A percentile compares a stretch with the other conserved stretches of the same genome.
Conservation (phyloP, 2,113 vertebrate species). For the Rhynchopsitta pachyrhyncha region DNA sequence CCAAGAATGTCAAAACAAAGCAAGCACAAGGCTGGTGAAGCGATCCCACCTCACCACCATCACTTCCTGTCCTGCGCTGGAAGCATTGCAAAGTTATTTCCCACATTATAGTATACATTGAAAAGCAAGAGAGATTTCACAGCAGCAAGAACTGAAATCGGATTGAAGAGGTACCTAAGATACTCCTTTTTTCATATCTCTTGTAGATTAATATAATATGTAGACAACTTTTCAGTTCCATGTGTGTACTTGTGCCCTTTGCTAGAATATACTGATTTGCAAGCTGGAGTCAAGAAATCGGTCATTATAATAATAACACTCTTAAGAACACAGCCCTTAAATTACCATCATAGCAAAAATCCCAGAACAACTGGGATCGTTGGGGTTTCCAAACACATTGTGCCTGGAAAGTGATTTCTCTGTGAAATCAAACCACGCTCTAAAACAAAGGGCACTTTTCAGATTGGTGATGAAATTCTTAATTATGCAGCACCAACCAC, state of each 20-base stretch:
- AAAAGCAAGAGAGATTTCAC: not conserved
- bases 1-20: not conserved
- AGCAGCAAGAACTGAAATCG: not conserved
- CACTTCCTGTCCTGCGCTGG: not conserved
- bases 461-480: slow-evolving; percentile 41
- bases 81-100: not conserved
- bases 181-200: not conserved
- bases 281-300: not conserved
- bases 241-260: not conserved
- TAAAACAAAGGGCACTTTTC: not conserved
- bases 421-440: not conserved
- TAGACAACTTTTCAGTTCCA: not conserved
- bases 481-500: slow-evolving; percentile 26
- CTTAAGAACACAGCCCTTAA: not conserved
- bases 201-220: not conserved
- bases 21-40: not conserved
- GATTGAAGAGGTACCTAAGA: not conserved
- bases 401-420: not conserved
- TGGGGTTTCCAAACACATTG: not conserved
- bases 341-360: not conserved
- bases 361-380: not conserved
- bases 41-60: not conserved
- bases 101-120: not conserved
- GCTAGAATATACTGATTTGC: not conserved
- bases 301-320: not conserved